phyloP scores from a whole-genome alignment of 2,113 vertebrate genomes.

The human region DNA sequence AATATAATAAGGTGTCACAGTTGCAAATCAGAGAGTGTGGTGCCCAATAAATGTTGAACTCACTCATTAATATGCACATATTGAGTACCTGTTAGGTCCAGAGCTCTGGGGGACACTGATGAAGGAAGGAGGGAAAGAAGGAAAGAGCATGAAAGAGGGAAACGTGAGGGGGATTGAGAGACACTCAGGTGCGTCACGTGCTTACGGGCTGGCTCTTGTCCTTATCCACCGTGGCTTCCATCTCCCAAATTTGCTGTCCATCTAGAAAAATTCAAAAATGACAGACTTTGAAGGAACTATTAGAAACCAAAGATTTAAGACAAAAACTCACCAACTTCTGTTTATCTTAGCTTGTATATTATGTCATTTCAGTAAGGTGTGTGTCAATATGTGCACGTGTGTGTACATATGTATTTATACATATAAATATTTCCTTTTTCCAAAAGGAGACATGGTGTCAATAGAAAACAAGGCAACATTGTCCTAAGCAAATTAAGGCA shows the following conservation, averaged over 20 bases:
- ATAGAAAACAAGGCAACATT: not conserved
- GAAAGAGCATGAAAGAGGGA: not conserved
- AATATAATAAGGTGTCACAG: not conserved
- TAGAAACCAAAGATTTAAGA: not conserved
- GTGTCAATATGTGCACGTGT: rapidly evolving
- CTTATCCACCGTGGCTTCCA: conserved; percentile 98
- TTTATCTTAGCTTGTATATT: rapidly evolving
- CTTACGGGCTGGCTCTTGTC: conserved; percentile 98
- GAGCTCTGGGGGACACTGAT: not conserved
- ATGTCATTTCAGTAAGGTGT: not conserved
- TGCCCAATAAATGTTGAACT: rapidly evolving
- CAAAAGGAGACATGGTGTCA: not conserved
- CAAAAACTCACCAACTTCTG: not conserved
- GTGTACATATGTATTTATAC: rapidly evolving
- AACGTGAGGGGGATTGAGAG: rapidly evolving
- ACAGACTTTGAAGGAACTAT: not conserved
- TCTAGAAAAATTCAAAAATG: conserved; percentile 85
- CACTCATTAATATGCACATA: not conserved
- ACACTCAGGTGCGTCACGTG: not conserved
- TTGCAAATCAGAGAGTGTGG: not conserved
- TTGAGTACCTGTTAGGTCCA: not conserved
- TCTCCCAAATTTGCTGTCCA: conserved; percentile 98
- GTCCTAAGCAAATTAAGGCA: no score
- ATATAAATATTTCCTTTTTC: not conserved
- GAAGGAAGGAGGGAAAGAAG: not conserved